Base-by-base conservation (phyloP, 1,140 invertebrate species). In the Nasonia vitripennis region DNA sequence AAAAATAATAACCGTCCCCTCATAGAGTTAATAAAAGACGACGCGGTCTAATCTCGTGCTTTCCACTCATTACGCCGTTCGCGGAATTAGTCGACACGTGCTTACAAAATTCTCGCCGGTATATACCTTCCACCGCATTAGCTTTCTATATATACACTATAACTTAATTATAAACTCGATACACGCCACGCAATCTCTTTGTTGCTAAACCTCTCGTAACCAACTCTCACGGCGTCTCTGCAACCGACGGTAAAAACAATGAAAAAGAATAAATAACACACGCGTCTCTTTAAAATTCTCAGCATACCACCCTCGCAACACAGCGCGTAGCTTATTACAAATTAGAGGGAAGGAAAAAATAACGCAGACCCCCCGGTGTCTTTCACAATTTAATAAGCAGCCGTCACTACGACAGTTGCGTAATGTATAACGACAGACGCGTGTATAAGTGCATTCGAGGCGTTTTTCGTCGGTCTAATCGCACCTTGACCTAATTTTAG, bases 401-500 rank as follows among this genome's bases (percentile, higher is more conserved):
- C 17, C 20, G 48, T 10, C 7, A 9, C 48, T 12, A 51, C 2
- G 48, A 51, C 48, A 51, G 48, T 51, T 51, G 48, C 14, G 48
- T n/a, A 62, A 48, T 48, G 3, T 27, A 27, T 27, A 37, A 55
- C 51, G 17, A 55, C 17, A 3, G 51, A 17, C 17, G 1, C 14
- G 17, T 14, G 17, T 55, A 55, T 55, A 55, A 14, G 51, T 7
- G 55, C 55, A 45, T 11, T 45, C 41, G 14, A 62, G 4, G 5
- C 14, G 17, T 20, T 62, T 62, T 62, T 62, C 20, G 55, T 62
- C 14, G 1, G 14, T n/a, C 70, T 34, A 31, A 71, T 71, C 23
- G 70, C 27, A 70, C 20, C 70, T 71, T 71, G 70, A 71, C 70
- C 70, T 34, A 31, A 71, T 71, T 71, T 71, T 34, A 71, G 68